Percentiles rank a stretch among this genome's conserved stretches.
Evolutionary conservation across 2,113 vertebrate species (phyloP).

Genomic region (Rhinogobius similis): DNA sequence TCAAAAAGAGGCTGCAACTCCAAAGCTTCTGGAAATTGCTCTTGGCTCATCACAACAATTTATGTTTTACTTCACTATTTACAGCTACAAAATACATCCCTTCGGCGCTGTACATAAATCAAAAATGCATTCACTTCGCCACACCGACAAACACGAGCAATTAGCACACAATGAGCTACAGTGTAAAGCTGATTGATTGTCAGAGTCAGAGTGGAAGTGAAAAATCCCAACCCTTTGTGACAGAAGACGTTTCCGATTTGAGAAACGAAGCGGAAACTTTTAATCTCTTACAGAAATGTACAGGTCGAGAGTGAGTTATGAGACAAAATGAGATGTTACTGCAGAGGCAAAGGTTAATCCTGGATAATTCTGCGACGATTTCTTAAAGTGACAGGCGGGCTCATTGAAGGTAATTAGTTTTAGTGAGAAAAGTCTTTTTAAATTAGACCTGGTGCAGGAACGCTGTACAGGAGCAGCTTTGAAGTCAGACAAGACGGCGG

Average conservation of each 20-base stretch:
- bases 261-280: constrained; percentile 1
- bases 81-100: too few relatives aligned
- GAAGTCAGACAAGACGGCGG: constrained; percentile 25
- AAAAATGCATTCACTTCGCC: too few relatives aligned
- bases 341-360: constrained; percentile 36
- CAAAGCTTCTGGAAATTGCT: too few relatives aligned
- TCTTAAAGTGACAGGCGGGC: constrained; percentile 39
- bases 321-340: constrained; percentile 6
- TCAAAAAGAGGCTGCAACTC: too few relatives aligned
- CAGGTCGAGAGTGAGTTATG: not conserved
- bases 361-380: constrained; percentile 5
- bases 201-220: constrained; percentile 8
- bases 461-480: constrained; percentile 3
- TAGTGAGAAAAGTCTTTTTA: constrained; percentile 38
- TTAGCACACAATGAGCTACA: too few relatives aligned
- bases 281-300: not conserved
- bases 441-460: constrained; percentile 27
- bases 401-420: constrained; percentile 56
- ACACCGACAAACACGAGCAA: too few relatives aligned
- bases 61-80: too few relatives aligned
- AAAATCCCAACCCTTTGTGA: not conserved
- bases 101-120: too few relatives aligned
- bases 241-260: not conserved
- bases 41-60: too few relatives aligned
- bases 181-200: not conserved